Evolutionary conservation across 2,888 invertebrate species (phyloP).

Genomic region (Lochmaea capreae): DNA sequence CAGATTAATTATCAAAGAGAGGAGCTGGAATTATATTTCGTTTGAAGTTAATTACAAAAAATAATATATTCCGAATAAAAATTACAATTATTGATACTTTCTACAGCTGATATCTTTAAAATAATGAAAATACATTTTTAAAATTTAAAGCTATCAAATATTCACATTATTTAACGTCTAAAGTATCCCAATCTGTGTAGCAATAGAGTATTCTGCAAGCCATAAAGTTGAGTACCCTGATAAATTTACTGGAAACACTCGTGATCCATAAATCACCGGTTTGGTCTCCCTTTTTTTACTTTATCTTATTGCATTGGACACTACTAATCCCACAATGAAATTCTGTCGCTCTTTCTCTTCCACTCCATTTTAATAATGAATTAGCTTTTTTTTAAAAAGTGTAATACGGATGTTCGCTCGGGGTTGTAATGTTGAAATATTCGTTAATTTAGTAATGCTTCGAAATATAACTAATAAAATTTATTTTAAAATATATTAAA

Average conservation of each 20-base stretch:
- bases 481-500: background rate
- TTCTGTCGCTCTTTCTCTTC: constrained; percentile 37
- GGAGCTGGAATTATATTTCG: no score
- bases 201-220: constrained; percentile 28
- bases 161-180: background rate
- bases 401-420: background rate
- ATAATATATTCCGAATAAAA: no score
- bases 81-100: no score
- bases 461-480: background rate
- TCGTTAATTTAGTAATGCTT: background rate
- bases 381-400: constrained; percentile 24
- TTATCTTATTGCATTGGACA: constrained; percentile 41
- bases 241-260: constrained; percentile 40
- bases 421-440: background rate
- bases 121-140: background rate
- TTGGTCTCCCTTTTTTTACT: constrained; percentile 42
- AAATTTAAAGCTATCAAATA: background rate
- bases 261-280: constrained; percentile 39
- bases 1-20: no score
- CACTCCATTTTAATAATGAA: constrained; percentile 40
- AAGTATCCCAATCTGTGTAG: constrained; percentile 21
- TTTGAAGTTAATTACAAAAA: no score
- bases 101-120: background rate
- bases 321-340: constrained; percentile 42
- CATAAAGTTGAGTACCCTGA: constrained; percentile 30